Evolutionary conservation across 2,113 vertebrate genomes (phyloP), one percentile per base, ranked within the genome.

Genomic region (Rana temporaria): DNA sequence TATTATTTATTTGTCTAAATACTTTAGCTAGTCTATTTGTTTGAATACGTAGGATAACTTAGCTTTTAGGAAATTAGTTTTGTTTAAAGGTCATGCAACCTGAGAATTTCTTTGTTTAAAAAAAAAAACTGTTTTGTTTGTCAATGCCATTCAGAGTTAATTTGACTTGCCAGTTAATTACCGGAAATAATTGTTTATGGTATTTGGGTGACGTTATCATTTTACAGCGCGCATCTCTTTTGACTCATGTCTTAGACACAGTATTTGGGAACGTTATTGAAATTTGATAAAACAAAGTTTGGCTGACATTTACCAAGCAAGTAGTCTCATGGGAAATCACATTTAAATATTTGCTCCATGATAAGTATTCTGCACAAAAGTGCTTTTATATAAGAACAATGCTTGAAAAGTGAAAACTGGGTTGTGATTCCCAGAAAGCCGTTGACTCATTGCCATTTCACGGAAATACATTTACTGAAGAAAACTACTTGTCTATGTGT

Each of bases 261-360:
- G 18, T 32, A 62, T 72, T 81, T 81, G 56, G 59, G 72, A 72
- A 63, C 22, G 72, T 53, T 71, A 53, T 20, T 72, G 79, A 38
- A 53, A 81, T 72, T 53, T 71, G 66, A 81, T 63, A 64, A 63
- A 62, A 60, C 38, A 79, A 69, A 70, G 57, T 15, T 81, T 81
- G 67, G 68, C 79, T 81, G 79, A 72, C 68, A 81, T 81, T 81
- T 72, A 26, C 79, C 55, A 79, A 7, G 53, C 64, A 79, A 68
- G 32, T 12, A 38, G 34, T 68, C 65, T 18, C 32, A 22, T 17
- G 77, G 32, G 65, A 69, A 69, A 79, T 69, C 53, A 79, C 77
- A 69, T 79, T 55, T 19, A 79, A 78, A 42, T 79, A 65, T 68
- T 79, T 79, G 77, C 20, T 18, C 53, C 57, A 42, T 68, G 52